Conservation (phyloP, 2,797 vertebrate species). For the Brachyalestes nurse region DNA sequence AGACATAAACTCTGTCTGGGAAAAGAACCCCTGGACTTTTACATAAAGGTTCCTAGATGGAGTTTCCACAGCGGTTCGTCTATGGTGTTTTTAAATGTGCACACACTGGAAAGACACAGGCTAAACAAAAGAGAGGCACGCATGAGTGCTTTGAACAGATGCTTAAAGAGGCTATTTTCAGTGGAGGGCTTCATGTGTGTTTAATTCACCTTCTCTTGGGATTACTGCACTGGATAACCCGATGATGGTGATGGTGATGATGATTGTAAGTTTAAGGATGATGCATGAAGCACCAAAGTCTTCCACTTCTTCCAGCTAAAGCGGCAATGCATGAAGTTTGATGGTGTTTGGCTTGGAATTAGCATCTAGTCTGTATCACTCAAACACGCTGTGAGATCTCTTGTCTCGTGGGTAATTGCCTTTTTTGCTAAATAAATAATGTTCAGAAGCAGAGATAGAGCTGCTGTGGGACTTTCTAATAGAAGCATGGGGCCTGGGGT, state of each 20-base stretch:
- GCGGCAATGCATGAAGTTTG: not conserved
- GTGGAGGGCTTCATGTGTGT: not conserved
- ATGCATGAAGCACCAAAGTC: not conserved
- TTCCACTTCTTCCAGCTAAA: not conserved
- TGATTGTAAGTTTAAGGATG: not conserved
- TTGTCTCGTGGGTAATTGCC: constrained; percentile 60
- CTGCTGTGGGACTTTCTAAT: constrained; percentile 20
- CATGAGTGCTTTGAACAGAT: constrained; percentile 3
- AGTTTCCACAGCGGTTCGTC: not conserved
- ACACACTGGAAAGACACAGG: not conserved
- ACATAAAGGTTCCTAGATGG: not conserved
- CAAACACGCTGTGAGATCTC: constrained; percentile 54
- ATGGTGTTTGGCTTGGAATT: not conserved
- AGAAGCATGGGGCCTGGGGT: constrained; percentile 54
- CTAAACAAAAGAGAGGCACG: not conserved
- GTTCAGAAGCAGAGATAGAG: constrained; percentile 21
- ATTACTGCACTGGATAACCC: constrained; percentile 5
- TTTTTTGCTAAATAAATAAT: constrained; percentile 63
- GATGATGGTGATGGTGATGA: not conserved
- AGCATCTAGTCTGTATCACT: constrained; percentile 56
- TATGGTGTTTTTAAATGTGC: not conserved
- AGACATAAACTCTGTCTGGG: too few species aligned
- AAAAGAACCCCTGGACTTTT: too few species aligned
- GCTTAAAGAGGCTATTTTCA: constrained; percentile 21
- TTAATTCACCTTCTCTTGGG: not conserved